Evolutionary conservation across 2,797 vertebrate genomes (phyloP), one percentile per base, ranked within the genome.

Genomic region (Anisognathus igniventris): DNA sequence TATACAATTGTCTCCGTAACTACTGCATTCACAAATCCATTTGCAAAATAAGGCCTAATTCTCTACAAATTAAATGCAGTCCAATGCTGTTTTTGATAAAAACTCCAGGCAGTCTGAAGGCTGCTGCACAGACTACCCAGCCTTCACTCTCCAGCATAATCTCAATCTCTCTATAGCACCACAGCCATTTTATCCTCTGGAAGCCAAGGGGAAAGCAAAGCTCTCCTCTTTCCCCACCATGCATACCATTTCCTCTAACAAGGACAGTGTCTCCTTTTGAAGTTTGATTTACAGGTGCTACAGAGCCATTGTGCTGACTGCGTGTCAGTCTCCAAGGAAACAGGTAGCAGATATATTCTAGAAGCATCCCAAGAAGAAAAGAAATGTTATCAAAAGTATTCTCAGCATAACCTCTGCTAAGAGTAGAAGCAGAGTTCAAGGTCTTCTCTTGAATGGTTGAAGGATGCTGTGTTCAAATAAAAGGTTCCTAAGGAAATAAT

Each of bases 321-420:
- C 44, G 42, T 89, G 77, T 72, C 95, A 92, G 94, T 97, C 96
- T 95, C 96, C 96, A 96, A 96, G 96, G 97, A 96, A 97, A 97
- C 96, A 56, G 74, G 74, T 33, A 74, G 88, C 62, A 87, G 61
- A 93, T 92, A 70, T 93, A 93, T 96, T 93, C 91, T 60, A 93
- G 96, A 96, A 93, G 76, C 87, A 81, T 90, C 83, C 75, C 48
- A 67, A 81, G 87, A 96, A 91, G 79, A 95, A 94, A 95, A 96
- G 91, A 82, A 76, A 23, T 62, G 37, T 86, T 94, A 92, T 91
- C 89, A 91, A 91, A 96, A 90, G 79, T 88, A 91, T 92, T 94
- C 56, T 91, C 92, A 91, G 76, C 22, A 31, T 95, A 92, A 95
- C 91, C 95, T 96, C 70, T 75, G 75, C 91, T 91, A 88, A 56